Base-by-base conservation (phyloP, 2,797 vertebrate genomes). In the Aphelocoma californica region DNA sequence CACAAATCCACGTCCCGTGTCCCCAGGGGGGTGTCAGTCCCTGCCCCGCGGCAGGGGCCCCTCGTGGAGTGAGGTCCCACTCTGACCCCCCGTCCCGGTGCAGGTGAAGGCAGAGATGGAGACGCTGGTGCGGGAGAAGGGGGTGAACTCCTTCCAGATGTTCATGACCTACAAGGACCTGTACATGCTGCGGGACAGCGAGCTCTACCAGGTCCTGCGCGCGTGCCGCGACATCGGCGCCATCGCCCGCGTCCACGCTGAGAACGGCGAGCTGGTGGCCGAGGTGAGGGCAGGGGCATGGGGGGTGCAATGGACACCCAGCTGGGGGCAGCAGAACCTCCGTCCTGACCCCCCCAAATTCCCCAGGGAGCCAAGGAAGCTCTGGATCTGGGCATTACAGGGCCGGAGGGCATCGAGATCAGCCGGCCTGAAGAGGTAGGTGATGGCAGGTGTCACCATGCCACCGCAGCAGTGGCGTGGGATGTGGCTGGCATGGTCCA, bases 111-210 rank as follows among this genome's bases (percentile, higher is more conserved):
- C 98, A 6, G 99, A 99, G 97, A 99, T 99, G 99, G 99, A 99
- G 98, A 98, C 97, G 0, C 97, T 99, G 97, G 99, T 99, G 91
- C 98, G 99, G 74, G 99, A 99, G 93, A 98, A 99, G 88, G 99
- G 99, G 3, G 99, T 99, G 90, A 99, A 99, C 96, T 99, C 99
- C 25, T 99, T 99, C 96, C 99, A 99, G 98, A 99, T 99, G 99
- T 99, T 98, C 97, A 99, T 99, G 99, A 98, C 99, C 91, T 99
- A 99, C 95, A 99, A 99, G 97, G 99, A 99, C 90, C 94, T 97
- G 96, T 99, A 98, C 97, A 99, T 99, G 99, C 98, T 99, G 95
- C 98, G 99, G 91, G 99, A 99, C 98, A 98, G 98, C 10, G 99
- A 99, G 96, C 98, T 99, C 51, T 99, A 99, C 97, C 99, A 99